Evolutionary conservation across 2,113 vertebrate species (phyloP).

Genomic region (Anguilla rostrata): DNA sequence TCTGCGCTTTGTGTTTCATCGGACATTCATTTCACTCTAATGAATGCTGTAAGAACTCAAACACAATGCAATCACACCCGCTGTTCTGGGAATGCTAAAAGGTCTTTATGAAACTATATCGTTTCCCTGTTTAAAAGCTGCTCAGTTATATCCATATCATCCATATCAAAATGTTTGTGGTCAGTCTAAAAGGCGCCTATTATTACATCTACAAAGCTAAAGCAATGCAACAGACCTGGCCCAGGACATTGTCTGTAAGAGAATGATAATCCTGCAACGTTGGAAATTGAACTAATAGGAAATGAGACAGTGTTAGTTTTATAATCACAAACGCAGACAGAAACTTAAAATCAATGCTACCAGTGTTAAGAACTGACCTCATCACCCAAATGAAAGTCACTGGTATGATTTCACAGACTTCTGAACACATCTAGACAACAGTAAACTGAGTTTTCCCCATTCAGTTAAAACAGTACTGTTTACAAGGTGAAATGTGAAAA

Average conservation of each 20-base stretch:
- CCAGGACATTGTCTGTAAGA: not conserved
- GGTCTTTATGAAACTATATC: not conserved
- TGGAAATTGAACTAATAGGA: constrained; percentile 44
- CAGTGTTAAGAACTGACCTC: not conserved
- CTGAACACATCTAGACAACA: not conserved
- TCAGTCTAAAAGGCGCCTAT: not conserved
- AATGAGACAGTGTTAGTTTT: constrained; percentile 48
- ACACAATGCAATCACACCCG: not conserved
- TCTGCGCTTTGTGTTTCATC: not conserved
- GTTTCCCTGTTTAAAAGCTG: not conserved
- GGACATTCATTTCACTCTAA: not conserved
- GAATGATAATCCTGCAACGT: constrained; percentile 41
- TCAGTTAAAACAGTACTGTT: too few species aligned
- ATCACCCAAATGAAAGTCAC: not conserved
- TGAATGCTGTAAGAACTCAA: not conserved
- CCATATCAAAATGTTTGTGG: constrained; percentile 2
- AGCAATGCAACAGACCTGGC: not conserved
- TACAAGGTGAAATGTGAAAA: too few species aligned
- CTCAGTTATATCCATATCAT: not conserved
- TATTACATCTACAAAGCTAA: not conserved
- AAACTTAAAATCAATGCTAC: constrained; percentile 25
- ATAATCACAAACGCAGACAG: constrained; percentile 44
- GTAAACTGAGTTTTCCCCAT: not conserved
- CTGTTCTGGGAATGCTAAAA: not conserved
- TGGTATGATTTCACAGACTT: not conserved